Percentiles rank a stretch among this genome's conserved stretches.
These are phyloP conservation scores for Bubo scandiacus DNA, from an alignment of 2,113 vertebrate species.

Conservation along the genomic window DNA sequence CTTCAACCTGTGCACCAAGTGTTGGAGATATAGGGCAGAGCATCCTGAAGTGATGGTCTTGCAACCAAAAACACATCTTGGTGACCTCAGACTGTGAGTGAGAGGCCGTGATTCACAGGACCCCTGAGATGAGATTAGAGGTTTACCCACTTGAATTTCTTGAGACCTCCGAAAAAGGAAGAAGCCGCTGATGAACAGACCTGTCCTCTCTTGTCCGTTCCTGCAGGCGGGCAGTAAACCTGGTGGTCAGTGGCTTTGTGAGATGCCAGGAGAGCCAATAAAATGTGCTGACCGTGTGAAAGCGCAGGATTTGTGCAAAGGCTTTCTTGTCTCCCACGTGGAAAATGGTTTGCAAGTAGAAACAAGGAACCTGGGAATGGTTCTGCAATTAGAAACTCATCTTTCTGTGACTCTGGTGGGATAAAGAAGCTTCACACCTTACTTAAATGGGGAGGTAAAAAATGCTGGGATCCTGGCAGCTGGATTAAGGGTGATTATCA, in stretches of 20 bases:
- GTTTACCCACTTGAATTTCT: not conserved
- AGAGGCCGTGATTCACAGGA: not conserved
- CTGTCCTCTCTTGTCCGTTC: not conserved
- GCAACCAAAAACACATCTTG: not conserved
- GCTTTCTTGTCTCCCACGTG: not conserved
- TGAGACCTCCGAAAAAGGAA: not conserved
- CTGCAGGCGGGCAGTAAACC: not conserved
- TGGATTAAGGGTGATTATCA: slow-evolving; percentile 26
- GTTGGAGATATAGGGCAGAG: not conserved
- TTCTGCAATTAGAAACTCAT: slow-evolving; percentile 20
- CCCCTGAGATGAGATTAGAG: not conserved
- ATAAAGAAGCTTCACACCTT: slow-evolving; percentile 27
- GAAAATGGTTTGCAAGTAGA: slow-evolving; percentile 32
- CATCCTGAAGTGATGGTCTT: not conserved
- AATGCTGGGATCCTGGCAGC: not conserved
- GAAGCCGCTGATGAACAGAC: not conserved
- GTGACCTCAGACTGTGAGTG: not conserved
- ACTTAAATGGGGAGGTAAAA: not conserved
- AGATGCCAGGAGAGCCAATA: not conserved
- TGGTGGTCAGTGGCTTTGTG: slow-evolving; percentile 15
- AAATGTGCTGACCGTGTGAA: not conserved
- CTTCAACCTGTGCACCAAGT: not conserved
- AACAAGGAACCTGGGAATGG: slow-evolving; percentile 6
- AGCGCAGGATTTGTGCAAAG: not conserved
- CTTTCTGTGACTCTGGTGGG: not conserved